Base-by-base conservation (phyloP, 1,140 invertebrate species). In the Drosophila varians region DNA sequence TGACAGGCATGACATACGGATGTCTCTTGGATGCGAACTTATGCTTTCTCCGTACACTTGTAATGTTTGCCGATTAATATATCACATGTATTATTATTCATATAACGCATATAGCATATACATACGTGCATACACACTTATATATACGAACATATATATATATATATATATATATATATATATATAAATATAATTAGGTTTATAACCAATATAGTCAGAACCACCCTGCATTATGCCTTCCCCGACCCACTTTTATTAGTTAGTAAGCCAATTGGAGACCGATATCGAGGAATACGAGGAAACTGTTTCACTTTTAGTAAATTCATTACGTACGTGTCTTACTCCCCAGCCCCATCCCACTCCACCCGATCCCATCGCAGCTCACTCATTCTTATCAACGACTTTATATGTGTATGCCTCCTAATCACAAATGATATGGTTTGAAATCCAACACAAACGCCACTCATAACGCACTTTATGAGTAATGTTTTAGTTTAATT, bases 321-420 rank as follows among this genome's bases (percentile, higher is more conserved):
- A 84, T 75, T 74, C 71, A 66, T 71, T 74, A 57, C 42, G 65
- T 77, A 66, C 49, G 79, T 84, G 79, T 84, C 79, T 83, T 84
- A 83, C 72, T 47, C 71, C 48, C n/a, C 14, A 38, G 28, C 21
- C 2, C 51, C n/a, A n/a, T n/a, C n/a, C n/a, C n/a, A n/a, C n/a
- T n/a, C n/a, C n/a, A n/a, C n/a, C n/a, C n/a, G n/a, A n/a, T n/a
- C n/a, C n/a, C n/a, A n/a, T n/a, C n/a, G n/a, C n/a, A n/a, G n/a
- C n/a, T n/a, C 69, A 79, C 75, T 55, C 68, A 45, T 36, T 56
- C 26, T 75, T 62, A 84, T 84, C 79, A 84, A 86, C 80, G 80
- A 84, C 76, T 72, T 82, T 73, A 54, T 79, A 79, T 80, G 80
- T n/a, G n/a, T n/a, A n/a, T n/a, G n/a, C n/a, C n/a, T n/a, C 72